phyloP scores from a whole-genome alignment of 2,797 vertebrate species.

The Chromobotia macracanthus region DNA sequence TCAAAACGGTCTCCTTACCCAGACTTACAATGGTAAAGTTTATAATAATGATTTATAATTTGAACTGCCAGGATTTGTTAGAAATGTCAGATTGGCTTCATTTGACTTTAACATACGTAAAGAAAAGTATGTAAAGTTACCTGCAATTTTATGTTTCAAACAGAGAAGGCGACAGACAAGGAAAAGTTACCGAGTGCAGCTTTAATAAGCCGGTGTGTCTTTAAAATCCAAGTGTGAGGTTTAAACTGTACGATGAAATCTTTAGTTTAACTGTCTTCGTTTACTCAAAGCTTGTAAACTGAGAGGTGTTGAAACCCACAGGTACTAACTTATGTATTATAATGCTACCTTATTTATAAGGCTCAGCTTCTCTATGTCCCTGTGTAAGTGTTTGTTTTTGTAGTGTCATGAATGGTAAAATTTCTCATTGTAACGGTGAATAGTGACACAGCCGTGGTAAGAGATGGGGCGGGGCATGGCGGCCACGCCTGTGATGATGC shows the following conservation, averaged over 20 bases:
- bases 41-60: too few species aligned
- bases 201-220: background rate
- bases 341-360: conserved; percentile 6
- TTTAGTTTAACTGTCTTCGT: conserved; percentile 15
- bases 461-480: conserved; percentile 97
- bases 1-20: too few species aligned
- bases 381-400: conserved; percentile 11
- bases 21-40: too few species aligned
- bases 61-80: too few species aligned
- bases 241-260: conserved; percentile 15
- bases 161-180: too few species aligned
- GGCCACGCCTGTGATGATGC: conserved; percentile 93
- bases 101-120: too few species aligned
- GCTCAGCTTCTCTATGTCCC: conserved; percentile 30
- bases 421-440: conserved; percentile 96
- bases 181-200: too few species aligned
- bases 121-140: too few species aligned
- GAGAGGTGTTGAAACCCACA: conserved; percentile 18
- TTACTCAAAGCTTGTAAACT: background rate
- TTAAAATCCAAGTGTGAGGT: background rate
- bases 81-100: too few species aligned
- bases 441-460: conserved; percentile 97
- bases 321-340: conserved; percentile 4
- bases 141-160: too few species aligned
- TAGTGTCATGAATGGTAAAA: conserved; percentile 76